Evolutionary conservation across 2,888 invertebrate species (phyloP), one percentile per base, ranked within the genome.

Genomic region (Ophion costatus): DNA sequence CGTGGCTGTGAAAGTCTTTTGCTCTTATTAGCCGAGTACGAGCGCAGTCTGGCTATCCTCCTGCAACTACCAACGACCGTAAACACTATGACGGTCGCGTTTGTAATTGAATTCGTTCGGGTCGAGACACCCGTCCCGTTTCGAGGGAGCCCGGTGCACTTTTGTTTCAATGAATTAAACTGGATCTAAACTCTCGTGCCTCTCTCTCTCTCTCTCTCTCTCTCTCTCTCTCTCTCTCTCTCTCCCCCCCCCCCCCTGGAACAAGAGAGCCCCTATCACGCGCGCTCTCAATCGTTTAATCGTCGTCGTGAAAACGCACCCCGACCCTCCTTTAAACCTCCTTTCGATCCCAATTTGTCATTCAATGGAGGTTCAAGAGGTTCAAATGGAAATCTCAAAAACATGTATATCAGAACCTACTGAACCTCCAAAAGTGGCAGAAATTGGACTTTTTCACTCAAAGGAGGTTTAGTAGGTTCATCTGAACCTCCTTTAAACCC

Each of bases 101-200:
- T 85, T 85, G 84, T 90, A 90, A 90, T 90, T 90, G 90, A 90
- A 90, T 90, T 89, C 88, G 89, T 88, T 89, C 87, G 88, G 88
- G 88, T 76, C 73, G 83, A 85, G 85, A 83, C 80, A 82, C 71
- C 78, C 29, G 56, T 42, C 20, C 38, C 59, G 56, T 70, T 56
- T 56, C 51, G 56, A 51, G 70, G 24, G 73, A n/a, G 69, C 63
- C 74, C 64, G 61, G 69, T 84, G 84, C 84, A 84, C 84, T 84
- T 84, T 84, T 82, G 82, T 84, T 84, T 82, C 84, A 84, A 82
- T 75, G 67, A 84, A 84, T 84, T 84, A 82, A 84, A 82, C 74
- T 78, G 84, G 80, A 82, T 84, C 70, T 74, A 75, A 80, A 82
- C 82, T 82, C 78, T 42, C 20, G 45, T 33, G 64, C 75, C 29